A percentile compares a stretch with the other conserved stretches of the same genome.
phyloP scores from a whole-genome alignment of 2,888 invertebrate genomes.

The Oscheius sp. region DNA sequence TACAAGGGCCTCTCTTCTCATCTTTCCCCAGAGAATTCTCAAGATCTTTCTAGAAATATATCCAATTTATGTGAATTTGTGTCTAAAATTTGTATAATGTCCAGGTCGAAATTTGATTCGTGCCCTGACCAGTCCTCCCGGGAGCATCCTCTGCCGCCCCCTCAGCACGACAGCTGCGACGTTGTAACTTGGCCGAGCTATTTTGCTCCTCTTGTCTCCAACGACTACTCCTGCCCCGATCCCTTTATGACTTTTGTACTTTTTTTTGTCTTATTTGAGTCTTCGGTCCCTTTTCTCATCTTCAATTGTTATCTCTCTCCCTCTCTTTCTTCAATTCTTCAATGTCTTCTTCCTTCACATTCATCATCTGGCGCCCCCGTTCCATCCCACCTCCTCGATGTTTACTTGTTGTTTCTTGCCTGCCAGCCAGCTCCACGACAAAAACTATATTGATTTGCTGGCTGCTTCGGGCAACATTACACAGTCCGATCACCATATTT shows the following conservation, averaged over 20 bases:
- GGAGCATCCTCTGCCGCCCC: conserved; percentile 13
- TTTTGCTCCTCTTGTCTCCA: conserved; percentile 26
- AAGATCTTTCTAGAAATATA: not conserved
- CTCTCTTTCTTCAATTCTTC: too few relatives aligned
- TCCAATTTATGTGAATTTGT: not conserved
- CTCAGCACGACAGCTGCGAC: conserved; percentile 21
- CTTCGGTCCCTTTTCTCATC: too few relatives aligned
- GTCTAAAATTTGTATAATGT: not conserved
- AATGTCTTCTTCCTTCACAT: not conserved
- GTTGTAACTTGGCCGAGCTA: conserved; percentile 36
- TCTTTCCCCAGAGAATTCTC: not conserved
- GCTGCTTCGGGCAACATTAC: not conserved
- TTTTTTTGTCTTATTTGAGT: too few relatives aligned
- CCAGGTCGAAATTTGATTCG: not conserved
- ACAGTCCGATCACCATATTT: conserved; percentile 2
- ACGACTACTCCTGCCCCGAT: not conserved
- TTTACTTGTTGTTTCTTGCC: not conserved
- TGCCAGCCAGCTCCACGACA: not conserved
- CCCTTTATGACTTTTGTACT: too few relatives aligned
- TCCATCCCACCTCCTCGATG: too few relatives aligned
- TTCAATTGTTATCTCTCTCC: too few relatives aligned
- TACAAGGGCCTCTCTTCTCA: conserved; percentile 1
- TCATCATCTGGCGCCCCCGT: too few relatives aligned
- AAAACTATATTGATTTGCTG: not conserved
- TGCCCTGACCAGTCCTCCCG: conserved; percentile 1